Conservation (phyloP, 2,113 vertebrate genomes). For the Sphaerodactylus townsendi region DNA sequence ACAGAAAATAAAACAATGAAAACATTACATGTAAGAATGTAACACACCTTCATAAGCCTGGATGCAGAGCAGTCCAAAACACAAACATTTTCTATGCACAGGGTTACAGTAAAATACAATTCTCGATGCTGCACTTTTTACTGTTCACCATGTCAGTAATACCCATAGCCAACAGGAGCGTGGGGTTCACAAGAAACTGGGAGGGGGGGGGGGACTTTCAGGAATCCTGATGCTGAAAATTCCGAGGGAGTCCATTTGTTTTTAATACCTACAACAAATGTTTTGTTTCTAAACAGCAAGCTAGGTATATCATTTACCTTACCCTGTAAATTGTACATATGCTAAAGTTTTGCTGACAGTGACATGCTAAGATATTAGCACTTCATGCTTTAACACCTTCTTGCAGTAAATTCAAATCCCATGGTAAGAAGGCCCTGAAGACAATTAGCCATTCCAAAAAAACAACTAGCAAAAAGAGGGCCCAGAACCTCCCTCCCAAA, state of each 20-base stretch:
- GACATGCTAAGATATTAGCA: not conserved
- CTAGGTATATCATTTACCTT: not conserved
- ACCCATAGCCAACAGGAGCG: no score
- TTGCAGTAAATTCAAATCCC: not conserved
- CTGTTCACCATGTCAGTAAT: not conserved
- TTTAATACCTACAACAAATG: not conserved
- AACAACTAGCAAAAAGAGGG: not conserved
- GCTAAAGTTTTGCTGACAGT: conserved; percentile 3
- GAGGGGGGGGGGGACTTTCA: not conserved
- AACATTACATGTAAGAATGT: no score
- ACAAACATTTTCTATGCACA: not conserved
- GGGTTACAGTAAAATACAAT: not conserved
- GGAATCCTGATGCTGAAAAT: not conserved
- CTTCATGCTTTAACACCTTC: not conserved
- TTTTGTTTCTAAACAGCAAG: not conserved
- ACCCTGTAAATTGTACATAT: not conserved
- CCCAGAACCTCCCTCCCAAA: no score
- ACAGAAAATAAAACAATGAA: no score
- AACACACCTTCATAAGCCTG: not conserved
- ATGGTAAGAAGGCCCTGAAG: not conserved
- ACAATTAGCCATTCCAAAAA: not conserved
- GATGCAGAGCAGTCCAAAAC: not conserved
- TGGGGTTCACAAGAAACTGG: not conserved
- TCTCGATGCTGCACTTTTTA: not conserved
- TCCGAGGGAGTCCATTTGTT: not conserved